These are phyloP conservation scores for Bradypodion pumilum DNA, from an alignment of 2,797 vertebrate species.

Conservation along the genomic window DNA sequence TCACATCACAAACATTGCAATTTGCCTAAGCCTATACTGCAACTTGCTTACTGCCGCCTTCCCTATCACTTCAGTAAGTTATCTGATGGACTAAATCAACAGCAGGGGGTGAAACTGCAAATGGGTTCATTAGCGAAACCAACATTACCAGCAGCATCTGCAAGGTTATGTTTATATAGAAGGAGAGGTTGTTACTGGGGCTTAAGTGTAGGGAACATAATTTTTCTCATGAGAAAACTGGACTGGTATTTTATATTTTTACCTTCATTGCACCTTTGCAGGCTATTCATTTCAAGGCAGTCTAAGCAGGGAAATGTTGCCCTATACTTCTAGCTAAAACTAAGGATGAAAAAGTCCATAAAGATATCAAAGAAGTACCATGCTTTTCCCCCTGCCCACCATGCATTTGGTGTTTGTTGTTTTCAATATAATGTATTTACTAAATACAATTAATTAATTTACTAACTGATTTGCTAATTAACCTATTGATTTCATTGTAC, in stretches of 20 bases:
- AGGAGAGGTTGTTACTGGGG: neutral
- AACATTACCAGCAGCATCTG: slow-evolving; percentile 48
- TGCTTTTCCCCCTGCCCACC: no score
- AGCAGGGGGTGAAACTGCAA: slow-evolving; percentile 48
- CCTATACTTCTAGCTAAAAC: no score
- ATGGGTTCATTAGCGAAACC: slow-evolving; percentile 45
- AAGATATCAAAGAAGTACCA: no score
- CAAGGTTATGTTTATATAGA: neutral
- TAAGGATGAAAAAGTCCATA: no score
- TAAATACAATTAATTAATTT: no score
- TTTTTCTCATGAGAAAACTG: rapidly evolving
- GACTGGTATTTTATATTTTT: neutral
- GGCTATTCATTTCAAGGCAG: neutral
- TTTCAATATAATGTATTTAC: no score
- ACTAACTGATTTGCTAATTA: no score
- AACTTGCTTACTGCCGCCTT: slow-evolving; percentile 33
- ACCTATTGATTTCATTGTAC: no score
- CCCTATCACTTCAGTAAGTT: slow-evolving; percentile 42
- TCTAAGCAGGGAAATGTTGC: neutral
- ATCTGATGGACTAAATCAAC: slow-evolving; percentile 49
- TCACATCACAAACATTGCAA: slow-evolving; percentile 22
- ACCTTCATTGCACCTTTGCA: neutral
- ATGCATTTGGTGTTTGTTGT: no score
- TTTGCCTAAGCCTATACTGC: slow-evolving; percentile 39
- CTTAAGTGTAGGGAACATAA: neutral